Conservation (phyloP, 2,797 vertebrate species). For the Bryconaethiops microstoma region DNA sequence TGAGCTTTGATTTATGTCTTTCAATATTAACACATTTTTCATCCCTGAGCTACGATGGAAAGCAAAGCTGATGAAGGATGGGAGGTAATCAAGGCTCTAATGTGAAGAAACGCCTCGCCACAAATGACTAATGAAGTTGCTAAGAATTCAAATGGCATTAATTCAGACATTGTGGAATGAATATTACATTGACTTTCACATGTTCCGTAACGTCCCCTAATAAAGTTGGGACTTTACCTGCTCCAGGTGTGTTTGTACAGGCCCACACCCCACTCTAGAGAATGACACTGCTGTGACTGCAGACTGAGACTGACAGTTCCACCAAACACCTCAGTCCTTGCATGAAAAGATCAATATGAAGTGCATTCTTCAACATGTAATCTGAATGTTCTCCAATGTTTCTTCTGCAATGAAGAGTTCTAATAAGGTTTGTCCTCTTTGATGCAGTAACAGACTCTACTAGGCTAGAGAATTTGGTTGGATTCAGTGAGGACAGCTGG, state of each 20-base stretch:
- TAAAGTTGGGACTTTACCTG: constrained; percentile 35
- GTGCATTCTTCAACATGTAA: no score
- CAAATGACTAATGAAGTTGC: constrained; percentile 60
- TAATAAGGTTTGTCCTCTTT: neutral
- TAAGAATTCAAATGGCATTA: constrained; percentile 53
- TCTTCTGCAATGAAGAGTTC: no score
- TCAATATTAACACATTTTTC: constrained; percentile 62
- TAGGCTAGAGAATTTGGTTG: neutral
- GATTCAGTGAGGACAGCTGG: neutral
- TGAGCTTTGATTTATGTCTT: constrained; percentile 62
- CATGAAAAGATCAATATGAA: no score
- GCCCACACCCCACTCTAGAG: no score
- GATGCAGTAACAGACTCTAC: neutral
- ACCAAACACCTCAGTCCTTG: neutral
- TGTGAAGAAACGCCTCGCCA: constrained; percentile 54
- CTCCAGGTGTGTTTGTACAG: neutral
- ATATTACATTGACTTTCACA: constrained; percentile 55
- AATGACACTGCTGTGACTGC: neutral
- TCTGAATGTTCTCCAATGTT: no score
- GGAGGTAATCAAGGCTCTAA: constrained; percentile 61
- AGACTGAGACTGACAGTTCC: neutral
- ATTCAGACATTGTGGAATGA: constrained; percentile 51
- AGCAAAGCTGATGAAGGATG: constrained; percentile 60
- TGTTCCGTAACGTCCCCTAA: constrained; percentile 43
- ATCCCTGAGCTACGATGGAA: constrained; percentile 45